Evolutionary conservation across 1,140 invertebrate species (phyloP), one percentile per base, ranked within the genome.

Genomic region (Lethrus apterus): DNA sequence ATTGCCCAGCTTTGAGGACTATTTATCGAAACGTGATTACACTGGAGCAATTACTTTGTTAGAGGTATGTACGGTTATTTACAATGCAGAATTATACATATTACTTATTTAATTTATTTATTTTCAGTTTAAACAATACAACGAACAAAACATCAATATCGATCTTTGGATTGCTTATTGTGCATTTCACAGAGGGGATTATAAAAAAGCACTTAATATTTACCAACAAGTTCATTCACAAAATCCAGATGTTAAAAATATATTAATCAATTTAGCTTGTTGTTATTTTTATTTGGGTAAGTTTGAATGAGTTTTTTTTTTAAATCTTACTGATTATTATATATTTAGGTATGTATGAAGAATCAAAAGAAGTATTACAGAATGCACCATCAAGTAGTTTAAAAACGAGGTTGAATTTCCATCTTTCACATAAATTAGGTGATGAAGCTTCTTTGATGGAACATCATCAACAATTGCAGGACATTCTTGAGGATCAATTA

Each of bases 221-320:
- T 95, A 86, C 63, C 72, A 79, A 52, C 66, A 67, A 14, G 30
- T 60, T 2, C 52, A 58, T 5, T 57, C 62, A 10, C 60, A 71
- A 1, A 69, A 74, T 42, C 57, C 65, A 0, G 56, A 69, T 3
- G 54, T 71, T 1, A 63, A 70, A 2, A 72, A 83, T 48, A 57
- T 89, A 3, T 70, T 72, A 29, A 75, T 87, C 2, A 93, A 93
- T 71, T 69, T 96, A 3, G 92, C 89, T 4, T 95, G 94, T 46
- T 96, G 92, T 66, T 91, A 91, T 67, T 98, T 98, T 65, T 96
- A 92, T 62, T 72, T 98, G 47, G 94, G 93, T 63, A 81, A 84
- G 76, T 86, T 38, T 10, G 17, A 9, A 15, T 13, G 1, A 34
- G 14, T 7, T 32, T 34, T 13, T 7, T 33, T 3, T 34, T 17